Conservation (phyloP, 2,888 invertebrate genomes). For the Belgica antarctica region DNA sequence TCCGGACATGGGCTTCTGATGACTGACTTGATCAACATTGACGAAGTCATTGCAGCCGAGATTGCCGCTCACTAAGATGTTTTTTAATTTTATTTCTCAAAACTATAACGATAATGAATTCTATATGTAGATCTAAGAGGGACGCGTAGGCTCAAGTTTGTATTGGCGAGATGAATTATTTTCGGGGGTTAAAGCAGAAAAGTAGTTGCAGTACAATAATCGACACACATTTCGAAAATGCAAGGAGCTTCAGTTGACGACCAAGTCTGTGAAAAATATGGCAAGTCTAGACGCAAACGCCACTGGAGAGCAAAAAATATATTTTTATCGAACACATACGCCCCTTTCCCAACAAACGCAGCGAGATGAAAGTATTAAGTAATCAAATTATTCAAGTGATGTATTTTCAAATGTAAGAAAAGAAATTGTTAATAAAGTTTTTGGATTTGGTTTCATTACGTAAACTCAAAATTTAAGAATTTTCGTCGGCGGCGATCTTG, state of each 20-base stretch:
- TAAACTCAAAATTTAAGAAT: not conserved
- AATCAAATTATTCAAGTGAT: not conserved
- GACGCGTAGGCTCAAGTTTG: not conserved
- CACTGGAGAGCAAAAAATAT: too few species aligned
- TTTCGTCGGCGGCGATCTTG: not conserved
- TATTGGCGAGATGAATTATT: too few species aligned
- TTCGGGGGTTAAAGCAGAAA: too few species aligned
- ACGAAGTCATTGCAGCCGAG: constrained; percentile 49
- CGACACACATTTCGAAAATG: too few species aligned
- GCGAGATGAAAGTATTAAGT: not conserved
- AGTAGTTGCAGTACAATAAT: too few species aligned
- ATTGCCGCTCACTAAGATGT: not conserved
- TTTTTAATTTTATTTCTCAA: too few species aligned
- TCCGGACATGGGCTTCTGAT: constrained; percentile 73
- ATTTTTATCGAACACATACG: too few species aligned
- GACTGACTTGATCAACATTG: constrained; percentile 70
- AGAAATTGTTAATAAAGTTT: not conserved
- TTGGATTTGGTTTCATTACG: constrained; percentile 4
- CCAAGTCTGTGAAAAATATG: too few species aligned
- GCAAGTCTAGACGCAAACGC: too few species aligned
- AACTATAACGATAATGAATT: not conserved
- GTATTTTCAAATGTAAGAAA: constrained; percentile 1
- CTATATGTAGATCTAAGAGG: not conserved
- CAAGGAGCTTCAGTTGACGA: too few species aligned
- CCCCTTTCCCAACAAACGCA: too few species aligned